Conservation (phyloP, 2,797 vertebrate species). For the Sorex maritimensis region DNA sequence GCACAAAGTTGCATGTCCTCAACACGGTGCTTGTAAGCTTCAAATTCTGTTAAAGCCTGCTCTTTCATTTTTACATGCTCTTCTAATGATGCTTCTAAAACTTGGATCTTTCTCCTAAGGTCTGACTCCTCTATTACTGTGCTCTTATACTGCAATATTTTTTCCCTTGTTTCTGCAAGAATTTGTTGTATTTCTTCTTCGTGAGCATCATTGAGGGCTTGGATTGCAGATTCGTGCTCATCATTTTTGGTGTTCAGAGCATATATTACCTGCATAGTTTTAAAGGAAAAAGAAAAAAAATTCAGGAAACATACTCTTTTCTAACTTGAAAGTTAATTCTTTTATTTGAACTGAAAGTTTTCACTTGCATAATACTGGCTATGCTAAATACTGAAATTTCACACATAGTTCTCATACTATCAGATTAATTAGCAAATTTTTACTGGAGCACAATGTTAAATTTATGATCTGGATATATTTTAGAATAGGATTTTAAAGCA, state of each 20-base stretch:
- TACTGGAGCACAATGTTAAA: conserved; percentile 1
- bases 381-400: conserved; percentile 3
- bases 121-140: conserved; percentile 98
- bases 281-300: conserved; percentile 56
- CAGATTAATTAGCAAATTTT: conserved; percentile 21
- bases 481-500: conserved; percentile 48
- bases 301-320: conserved; percentile 41
- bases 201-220: conserved; percentile 98
- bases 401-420: neutral
- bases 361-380: neutral
- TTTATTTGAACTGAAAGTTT: conserved; percentile 14
- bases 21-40: conserved; percentile 97
- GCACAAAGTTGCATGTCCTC: conserved; percentile 98
- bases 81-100: conserved; percentile 97
- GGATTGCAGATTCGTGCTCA: conserved; percentile 97
- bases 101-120: conserved; percentile 96
- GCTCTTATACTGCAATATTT: conserved; percentile 96
- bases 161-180: conserved; percentile 98
- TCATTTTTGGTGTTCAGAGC: conserved; percentile 99
- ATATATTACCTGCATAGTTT: conserved; percentile 96
- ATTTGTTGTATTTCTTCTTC: conserved; percentile 99
- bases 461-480: conserved; percentile 9
- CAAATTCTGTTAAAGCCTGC: conserved; percentile 97
- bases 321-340: conserved; percentile 53
- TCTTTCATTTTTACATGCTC: conserved; percentile 98